Percentiles rank a stretch among this genome's conserved stretches.
Conservation (phyloP, 2,797 vertebrate genomes). For the Lycodopsis pacificus region DNA sequence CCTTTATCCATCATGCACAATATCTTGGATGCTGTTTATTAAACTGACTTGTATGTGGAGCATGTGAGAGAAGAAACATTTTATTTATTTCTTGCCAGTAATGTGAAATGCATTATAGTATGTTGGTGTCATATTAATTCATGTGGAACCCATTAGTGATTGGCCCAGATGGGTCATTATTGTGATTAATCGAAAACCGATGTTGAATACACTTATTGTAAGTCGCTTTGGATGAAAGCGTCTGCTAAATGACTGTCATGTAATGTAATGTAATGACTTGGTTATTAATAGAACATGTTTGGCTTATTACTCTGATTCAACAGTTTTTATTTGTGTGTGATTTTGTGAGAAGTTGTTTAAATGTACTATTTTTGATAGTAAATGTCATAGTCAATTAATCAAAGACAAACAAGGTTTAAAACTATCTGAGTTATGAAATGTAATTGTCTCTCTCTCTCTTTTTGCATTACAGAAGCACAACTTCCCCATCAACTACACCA, state of each 20-base stretch:
- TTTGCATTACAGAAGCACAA: constrained; percentile 81
- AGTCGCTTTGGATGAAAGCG: too few relatives aligned
- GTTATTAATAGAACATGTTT: background rate
- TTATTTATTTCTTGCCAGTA: background rate
- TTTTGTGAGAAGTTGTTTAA: background rate
- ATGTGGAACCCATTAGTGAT: background rate
- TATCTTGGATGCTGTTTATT: background rate
- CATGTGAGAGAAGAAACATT: background rate
- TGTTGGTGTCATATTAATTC: background rate
- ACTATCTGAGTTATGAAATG: background rate
- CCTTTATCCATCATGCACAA: background rate
- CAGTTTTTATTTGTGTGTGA: background rate
- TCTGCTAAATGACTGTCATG: too few relatives aligned
- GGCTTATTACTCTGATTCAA: background rate
- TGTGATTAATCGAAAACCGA: background rate
- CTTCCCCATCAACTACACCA: constrained; percentile 86
- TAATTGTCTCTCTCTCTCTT: background rate
- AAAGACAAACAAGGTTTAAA: background rate
- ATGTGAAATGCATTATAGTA: background rate
- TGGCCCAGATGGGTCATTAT: background rate
- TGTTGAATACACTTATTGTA: too few relatives aligned
- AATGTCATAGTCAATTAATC: background rate
- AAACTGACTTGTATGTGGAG: background rate
- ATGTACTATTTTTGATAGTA: background rate
- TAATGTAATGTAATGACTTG: background rate